Conservation (phyloP, 2,888 invertebrate genomes). For the Lithosia quadra region DNA sequence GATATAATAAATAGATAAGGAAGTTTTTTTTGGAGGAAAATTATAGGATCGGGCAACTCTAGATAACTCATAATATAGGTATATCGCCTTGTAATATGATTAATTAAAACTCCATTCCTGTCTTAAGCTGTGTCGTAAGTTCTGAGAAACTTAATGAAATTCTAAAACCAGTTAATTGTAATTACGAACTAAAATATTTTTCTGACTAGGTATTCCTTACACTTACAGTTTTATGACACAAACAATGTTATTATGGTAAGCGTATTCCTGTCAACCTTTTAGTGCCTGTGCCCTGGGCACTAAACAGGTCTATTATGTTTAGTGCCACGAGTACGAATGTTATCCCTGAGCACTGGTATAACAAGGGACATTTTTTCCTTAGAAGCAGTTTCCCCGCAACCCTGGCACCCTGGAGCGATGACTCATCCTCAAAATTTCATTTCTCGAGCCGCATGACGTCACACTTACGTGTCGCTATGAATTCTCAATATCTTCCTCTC, state of each 20-base stretch:
- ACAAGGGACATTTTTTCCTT: background rate
- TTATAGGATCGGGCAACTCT: too few species aligned
- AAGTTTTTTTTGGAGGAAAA: background rate
- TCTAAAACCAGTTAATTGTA: too few species aligned
- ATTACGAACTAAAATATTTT: too few species aligned
- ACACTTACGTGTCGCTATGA: slow-evolving; percentile 54
- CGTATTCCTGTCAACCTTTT: background rate
- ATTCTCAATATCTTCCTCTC: slow-evolving; percentile 52
- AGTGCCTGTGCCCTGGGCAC: background rate
- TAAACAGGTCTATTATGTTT: background rate
- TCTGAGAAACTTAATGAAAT: too few species aligned
- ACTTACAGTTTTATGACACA: background rate
- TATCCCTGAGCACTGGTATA: background rate
- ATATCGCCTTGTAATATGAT: too few species aligned
- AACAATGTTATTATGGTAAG: background rate
- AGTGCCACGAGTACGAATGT: background rate
- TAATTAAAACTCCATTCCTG: too few species aligned
- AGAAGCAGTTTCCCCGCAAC: slow-evolving; percentile 29
- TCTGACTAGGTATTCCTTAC: too few species aligned
- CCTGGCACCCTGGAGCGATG: slow-evolving; percentile 29
- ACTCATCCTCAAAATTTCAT: slow-evolving; percentile 50
- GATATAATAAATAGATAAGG: too few species aligned
- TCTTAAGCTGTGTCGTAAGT: too few species aligned
- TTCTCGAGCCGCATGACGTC: slow-evolving; percentile 64
- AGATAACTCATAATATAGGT: too few species aligned